Evolutionary conservation across 1,140 invertebrate species (phyloP), one percentile per base, ranked within the genome.

Genomic region (Chlorops oryzae): DNA sequence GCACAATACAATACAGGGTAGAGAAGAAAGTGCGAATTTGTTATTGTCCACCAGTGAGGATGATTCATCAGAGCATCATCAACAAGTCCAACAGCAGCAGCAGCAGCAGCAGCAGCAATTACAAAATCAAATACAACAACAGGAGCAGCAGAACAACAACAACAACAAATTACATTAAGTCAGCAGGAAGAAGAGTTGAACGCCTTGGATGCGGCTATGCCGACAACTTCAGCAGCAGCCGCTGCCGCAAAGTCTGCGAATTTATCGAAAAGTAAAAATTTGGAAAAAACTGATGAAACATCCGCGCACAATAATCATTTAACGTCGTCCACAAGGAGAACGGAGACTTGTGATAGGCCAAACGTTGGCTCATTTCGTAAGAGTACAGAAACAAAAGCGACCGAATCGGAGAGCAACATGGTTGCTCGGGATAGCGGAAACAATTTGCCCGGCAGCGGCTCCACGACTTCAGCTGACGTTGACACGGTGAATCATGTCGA

Each of bases 111-210:
- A 35, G 37, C 13, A 39, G 7, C 37, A 39, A 9, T 17, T 10
- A 17, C 37, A 39, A 9, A 9, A 9, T 13, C 37, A 39, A 39
- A 13, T n/a, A 39, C 37, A 39, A 20, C 37, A 17, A 39, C 28
- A 32, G 28, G 9, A 32, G 28, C 28, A 32, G 28, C 28, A 32
- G 9, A 32, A 32, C 28, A 32, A 32, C 28, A 32, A 32, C 28
- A 32, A 32, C 28, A 39, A n/a, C 7, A 7, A 7, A 13, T 39
- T 39, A 15, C 38, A 18, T 39, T 21, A 12, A 2, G 39, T 15
- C 47, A 62, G 21, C 57, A 64, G 28, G 59, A 64, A 42, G 46
- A 58, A 25, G 32, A 41, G 32, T 62, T 64, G 17, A 64, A 62
- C 59, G 64, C 62, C 15, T 21, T 47, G 27, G 45, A 47, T 20